phyloP scores from a whole-genome alignment of 2,888 invertebrate genomes.

The Pollenia labialis region DNA sequence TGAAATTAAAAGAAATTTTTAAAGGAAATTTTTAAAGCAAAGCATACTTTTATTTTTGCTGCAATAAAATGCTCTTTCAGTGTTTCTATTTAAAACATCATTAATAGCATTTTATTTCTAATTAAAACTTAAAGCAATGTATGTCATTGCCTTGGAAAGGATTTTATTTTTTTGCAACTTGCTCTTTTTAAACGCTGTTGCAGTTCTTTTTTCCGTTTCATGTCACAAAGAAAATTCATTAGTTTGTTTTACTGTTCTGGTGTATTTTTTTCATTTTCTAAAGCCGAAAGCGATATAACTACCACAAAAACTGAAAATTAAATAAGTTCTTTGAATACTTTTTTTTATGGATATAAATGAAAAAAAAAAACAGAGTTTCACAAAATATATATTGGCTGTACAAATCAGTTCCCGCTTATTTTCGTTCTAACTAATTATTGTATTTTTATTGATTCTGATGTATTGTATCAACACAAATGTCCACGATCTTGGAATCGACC shows the following conservation, averaged over 20 bases:
- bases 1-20: neutral
- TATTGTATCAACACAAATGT: too few relatives aligned
- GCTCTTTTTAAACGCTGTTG: slow-evolving; percentile 8
- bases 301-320: slow-evolving; percentile 23
- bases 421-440: too few relatives aligned
- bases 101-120: neutral
- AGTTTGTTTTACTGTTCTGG: neutral
- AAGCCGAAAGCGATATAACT: slow-evolving; percentile 12
- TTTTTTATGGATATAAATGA: neutral
- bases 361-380: neutral
- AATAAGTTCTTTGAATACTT: slow-evolving; percentile 16
- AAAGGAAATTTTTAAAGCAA: too few relatives aligned
- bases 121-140: slow-evolving; percentile 3
- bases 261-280: neutral
- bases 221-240: slow-evolving; percentile 28
- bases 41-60: neutral
- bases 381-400: too few relatives aligned
- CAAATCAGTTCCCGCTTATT: too few relatives aligned
- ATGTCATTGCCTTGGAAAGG: slow-evolving; percentile 9
- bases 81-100: neutral
- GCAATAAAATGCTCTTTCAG: neutral
- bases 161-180: neutral
- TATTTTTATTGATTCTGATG: too few relatives aligned
- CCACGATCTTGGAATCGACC: too few relatives aligned
- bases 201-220: slow-evolving; percentile 13